These are phyloP conservation scores for Hetaerina titia DNA, from an alignment of 2,888 invertebrate genomes.

Conservation along the genomic window DNA sequence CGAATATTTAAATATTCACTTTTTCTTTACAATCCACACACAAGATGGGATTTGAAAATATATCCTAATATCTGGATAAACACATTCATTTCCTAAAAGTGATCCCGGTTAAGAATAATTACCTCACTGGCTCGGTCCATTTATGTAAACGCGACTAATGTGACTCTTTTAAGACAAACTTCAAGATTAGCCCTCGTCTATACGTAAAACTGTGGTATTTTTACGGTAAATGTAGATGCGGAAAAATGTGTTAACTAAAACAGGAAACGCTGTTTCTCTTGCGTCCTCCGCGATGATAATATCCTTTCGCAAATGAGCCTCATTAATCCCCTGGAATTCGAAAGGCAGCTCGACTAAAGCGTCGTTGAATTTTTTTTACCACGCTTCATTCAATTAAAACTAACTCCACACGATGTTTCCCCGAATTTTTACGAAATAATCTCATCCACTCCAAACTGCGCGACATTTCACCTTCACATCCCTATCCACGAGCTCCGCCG, in stretches of 20 bases:
- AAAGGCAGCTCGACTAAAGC: neutral
- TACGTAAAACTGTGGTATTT: neutral
- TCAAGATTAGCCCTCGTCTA: neutral
- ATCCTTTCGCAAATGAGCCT: neutral
- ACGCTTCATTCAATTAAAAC: slow-evolving; percentile 40
- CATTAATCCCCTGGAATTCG: neutral
- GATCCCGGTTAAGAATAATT: no score
- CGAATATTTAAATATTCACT: no score
- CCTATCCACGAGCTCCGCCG: neutral
- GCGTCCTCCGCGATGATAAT: neutral
- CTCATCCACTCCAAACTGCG: neutral
- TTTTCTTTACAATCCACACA: no score
- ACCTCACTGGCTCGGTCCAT: neutral
- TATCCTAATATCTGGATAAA: no score
- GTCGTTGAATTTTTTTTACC: slow-evolving; percentile 18
- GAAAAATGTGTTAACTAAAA: neutral
- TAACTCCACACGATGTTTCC: slow-evolving; percentile 6
- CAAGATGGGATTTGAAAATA: no score
- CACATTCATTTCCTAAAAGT: no score
- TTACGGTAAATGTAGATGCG: neutral
- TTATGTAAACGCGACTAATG: neutral
- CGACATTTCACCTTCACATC: slow-evolving; percentile 20
- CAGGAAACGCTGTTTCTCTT: neutral
- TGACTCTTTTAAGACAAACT: neutral
- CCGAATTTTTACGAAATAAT: neutral